These are phyloP conservation scores for Ascidia mentula DNA, from an alignment of 23 tunicate species.

Conservation along the genomic window DNA sequence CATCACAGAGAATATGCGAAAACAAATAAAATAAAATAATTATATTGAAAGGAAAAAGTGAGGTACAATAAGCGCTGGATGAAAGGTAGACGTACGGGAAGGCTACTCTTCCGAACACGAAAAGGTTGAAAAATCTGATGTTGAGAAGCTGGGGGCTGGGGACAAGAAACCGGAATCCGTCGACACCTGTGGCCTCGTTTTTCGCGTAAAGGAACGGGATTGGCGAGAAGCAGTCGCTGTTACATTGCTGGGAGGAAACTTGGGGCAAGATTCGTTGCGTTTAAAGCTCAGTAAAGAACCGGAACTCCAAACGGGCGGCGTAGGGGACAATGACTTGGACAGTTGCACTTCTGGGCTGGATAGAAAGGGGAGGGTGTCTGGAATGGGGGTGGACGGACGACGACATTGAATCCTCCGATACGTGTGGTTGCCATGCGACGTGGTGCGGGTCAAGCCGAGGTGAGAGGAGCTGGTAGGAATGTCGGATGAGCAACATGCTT, in stretches of 20 bases:
- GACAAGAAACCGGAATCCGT: neutral
- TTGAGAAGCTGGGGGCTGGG: neutral
- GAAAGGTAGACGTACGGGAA: neutral
- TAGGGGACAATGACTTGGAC: neutral
- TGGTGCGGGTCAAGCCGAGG: neutral
- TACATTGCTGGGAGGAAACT: neutral
- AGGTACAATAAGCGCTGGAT: neutral
- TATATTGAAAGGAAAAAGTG: neutral
- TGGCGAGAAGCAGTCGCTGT: neutral
- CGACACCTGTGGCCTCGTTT: neutral
- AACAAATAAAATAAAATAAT: neutral
- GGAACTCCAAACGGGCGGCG: neutral
- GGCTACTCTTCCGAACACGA: neutral
- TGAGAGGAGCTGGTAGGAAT: neutral
- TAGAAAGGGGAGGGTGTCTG: neutral
- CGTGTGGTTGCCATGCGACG: neutral
- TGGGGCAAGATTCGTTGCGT: neutral
- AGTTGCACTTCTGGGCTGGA: neutral
- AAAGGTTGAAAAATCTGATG: neutral
- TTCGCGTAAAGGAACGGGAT: neutral
- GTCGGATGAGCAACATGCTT: neutral
- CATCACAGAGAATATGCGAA: no score
- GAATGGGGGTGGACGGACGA: constrained; percentile 20
- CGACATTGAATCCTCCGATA: constrained; percentile 1
- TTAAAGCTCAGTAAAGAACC: neutral